These are phyloP conservation scores for Sminthurides bifidus DNA, from an alignment of 1,140 invertebrate species.

Conservation along the genomic window DNA sequence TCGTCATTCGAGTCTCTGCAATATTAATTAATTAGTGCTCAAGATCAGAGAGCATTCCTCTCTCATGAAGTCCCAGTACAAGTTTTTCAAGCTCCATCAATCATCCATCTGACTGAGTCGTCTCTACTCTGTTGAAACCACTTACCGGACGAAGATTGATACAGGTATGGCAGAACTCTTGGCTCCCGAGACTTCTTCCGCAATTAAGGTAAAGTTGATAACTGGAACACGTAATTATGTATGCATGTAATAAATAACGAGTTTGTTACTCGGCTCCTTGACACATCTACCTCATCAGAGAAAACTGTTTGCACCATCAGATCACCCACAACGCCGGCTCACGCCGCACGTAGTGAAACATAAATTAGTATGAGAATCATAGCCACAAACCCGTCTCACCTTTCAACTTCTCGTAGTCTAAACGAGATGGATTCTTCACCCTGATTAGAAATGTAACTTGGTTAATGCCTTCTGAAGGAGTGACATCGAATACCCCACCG, in stretches of 20 bases:
- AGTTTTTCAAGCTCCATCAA: too few relatives aligned
- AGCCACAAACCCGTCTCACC: conserved; percentile 34
- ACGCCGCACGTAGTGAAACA: too few relatives aligned
- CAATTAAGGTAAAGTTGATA: conserved; percentile 73
- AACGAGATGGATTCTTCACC: conserved; percentile 64
- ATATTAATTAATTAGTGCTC: not conserved
- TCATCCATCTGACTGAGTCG: not conserved
- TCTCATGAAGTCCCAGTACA: too few relatives aligned
- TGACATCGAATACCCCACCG: conserved; percentile 75
- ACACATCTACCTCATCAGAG: too few relatives aligned
- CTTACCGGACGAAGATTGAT: conserved; percentile 57
- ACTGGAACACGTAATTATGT: conserved; percentile 40
- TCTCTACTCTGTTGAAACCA: not conserved
- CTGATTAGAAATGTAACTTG: conserved; percentile 82
- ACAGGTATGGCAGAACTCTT: conserved; percentile 65
- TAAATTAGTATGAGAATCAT: not conserved
- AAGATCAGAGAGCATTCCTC: not conserved
- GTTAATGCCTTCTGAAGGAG: conserved; percentile 74
- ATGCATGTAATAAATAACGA: too few relatives aligned
- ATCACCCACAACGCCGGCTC: too few relatives aligned
- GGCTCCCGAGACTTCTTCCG: conserved; percentile 60
- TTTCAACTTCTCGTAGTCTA: conserved; percentile 73
- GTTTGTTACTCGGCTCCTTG: too few relatives aligned
- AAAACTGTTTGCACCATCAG: not conserved
- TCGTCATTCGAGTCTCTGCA: conserved; percentile 7